Base-by-base conservation (phyloP, 2,888 invertebrate species). In the Meteorus cinctellus region DNA sequence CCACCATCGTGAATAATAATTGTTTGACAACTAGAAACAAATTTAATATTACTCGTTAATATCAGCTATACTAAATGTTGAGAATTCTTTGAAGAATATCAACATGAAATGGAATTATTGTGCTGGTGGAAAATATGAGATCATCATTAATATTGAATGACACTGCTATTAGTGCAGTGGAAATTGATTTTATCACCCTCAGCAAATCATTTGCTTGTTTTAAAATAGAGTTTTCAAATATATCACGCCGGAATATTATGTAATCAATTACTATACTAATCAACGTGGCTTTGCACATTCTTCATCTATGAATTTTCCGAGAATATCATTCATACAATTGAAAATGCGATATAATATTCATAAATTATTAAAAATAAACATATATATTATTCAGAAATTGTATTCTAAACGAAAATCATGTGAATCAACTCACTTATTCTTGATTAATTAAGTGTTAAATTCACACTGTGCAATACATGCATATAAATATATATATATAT, bases 1-100 rank as follows among this genome's bases (percentile, higher is more conserved):
- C 95, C 82, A 95, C 94, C 96, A 96, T 96, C 73, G 76, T 82
- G 68, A 80, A 1, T 55, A 55, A 19, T 55, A 6, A n/a, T 12
- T 83, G n/a, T 74, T 87, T 72, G 41, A 48, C 55, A 63, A 24
- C 59, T 60, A 29, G 16, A 45, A 73, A 31, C 2, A 29, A 62
- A 29, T 29, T 29, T 29, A n/a, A 29, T 31, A 27, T 62, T 60
- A n/a, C 27, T 1, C 5, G 27, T 60, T 1, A 24, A 29, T n/a
- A 60, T 14, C 14, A 27, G 12, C 12, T 41, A 41, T 41, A 12
- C 2, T 41, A 8, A 41, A 41, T 2, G 0, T 12, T 12, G 6
- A 41, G 2, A 41, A 12, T 1, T 41, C 12, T 12, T 41, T 2
- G 12, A 8, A 55, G 24, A 16, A n/a, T 55, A 2, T 55, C n/a